A percentile compares a stretch with the other conserved stretches of the same genome.
Conservation (phyloP, 2,888 invertebrate species). For the Cheilosia vernalis region DNA sequence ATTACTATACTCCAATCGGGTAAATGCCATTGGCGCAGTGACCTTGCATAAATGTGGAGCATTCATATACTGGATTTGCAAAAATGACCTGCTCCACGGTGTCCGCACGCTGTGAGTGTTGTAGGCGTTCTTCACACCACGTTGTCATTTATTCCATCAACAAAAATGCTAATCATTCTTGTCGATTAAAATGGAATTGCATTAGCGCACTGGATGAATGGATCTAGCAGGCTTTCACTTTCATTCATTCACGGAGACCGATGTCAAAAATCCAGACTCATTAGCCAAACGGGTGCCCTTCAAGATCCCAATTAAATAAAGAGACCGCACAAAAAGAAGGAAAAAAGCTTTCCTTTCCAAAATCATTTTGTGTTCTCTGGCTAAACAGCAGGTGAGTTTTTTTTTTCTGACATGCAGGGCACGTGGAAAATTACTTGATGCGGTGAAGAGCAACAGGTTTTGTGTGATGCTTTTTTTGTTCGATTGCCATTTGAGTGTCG, state of each 20-base stretch:
- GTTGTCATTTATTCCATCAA: neutral
- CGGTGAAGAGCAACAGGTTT: conserved; percentile 6
- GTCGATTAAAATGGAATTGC: neutral
- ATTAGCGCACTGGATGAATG: conserved; percentile 1
- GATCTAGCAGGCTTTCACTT: conserved; percentile 44
- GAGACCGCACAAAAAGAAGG: neutral
- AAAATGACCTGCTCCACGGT: conserved; percentile 1
- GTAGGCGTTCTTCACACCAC: conserved; percentile 12
- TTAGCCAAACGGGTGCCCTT: conserved; percentile 43
- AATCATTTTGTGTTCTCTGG: neutral
- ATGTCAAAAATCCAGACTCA: conserved; percentile 19
- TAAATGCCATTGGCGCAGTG: conserved; percentile 18
- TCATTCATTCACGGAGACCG: conserved; percentile 23
- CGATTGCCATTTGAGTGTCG: conserved; percentile 6
- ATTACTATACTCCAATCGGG: neutral
- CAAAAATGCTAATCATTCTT: conserved; percentile 29
- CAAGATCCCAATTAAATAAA: conserved; percentile 26
- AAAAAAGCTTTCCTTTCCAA: conserved; percentile 8
- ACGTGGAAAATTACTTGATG: conserved; percentile 17
- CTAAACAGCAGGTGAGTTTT: conserved; percentile 20
- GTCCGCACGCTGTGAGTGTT: neutral
- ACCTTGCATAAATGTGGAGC: conserved; percentile 22
- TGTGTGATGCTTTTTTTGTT: neutral
- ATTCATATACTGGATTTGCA: conserved; percentile 23
- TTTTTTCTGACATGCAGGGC: conserved; percentile 9